Evolutionary conservation across 2,888 invertebrate genomes (phyloP).

Genomic region (Coelopa pilipes): DNA sequence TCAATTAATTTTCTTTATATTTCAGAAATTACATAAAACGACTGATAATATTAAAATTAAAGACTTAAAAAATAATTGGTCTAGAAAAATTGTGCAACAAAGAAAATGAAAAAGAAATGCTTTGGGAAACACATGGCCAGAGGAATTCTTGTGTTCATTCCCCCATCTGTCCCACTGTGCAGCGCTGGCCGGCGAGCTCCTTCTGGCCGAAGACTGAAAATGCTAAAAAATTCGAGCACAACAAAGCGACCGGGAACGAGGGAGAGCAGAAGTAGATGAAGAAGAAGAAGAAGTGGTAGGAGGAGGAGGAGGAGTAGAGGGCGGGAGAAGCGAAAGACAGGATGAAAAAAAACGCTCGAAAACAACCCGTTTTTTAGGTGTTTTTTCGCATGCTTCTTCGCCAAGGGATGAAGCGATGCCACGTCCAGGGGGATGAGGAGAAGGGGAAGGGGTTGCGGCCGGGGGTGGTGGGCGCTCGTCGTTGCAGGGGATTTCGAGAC

Average conservation of each 20-base stretch:
- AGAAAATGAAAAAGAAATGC: too few relatives aligned
- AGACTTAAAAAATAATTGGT: too few relatives aligned
- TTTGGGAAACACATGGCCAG: too few relatives aligned
- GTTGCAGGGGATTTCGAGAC: too few relatives aligned
- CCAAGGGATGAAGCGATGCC: constrained; percentile 25
- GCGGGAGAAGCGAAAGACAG: constrained; percentile 22
- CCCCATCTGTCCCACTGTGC: too few relatives aligned
- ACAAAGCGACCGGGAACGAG: constrained; percentile 30
- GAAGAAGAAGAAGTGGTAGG: not conserved
- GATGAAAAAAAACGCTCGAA: constrained; percentile 37
- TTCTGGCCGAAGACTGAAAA: constrained; percentile 29
- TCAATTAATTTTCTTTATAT: too few relatives aligned
- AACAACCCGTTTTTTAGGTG: constrained; percentile 46
- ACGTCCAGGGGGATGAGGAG: not conserved
- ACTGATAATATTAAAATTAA: too few relatives aligned
- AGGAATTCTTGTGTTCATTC: too few relatives aligned
- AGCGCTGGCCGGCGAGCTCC: too few relatives aligned
- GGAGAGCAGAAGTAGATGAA: not conserved
- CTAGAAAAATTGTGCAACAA: too few relatives aligned
- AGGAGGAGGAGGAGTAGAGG: not conserved
- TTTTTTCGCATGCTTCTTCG: constrained; percentile 30
- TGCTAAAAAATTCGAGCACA: constrained; percentile 16
- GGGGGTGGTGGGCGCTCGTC: too few relatives aligned
- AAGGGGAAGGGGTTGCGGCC: constrained; percentile 30
- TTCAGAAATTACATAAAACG: too few relatives aligned